Base-by-base conservation (phyloP, 2,888 invertebrate species). In the Sphinx pinastri region DNA sequence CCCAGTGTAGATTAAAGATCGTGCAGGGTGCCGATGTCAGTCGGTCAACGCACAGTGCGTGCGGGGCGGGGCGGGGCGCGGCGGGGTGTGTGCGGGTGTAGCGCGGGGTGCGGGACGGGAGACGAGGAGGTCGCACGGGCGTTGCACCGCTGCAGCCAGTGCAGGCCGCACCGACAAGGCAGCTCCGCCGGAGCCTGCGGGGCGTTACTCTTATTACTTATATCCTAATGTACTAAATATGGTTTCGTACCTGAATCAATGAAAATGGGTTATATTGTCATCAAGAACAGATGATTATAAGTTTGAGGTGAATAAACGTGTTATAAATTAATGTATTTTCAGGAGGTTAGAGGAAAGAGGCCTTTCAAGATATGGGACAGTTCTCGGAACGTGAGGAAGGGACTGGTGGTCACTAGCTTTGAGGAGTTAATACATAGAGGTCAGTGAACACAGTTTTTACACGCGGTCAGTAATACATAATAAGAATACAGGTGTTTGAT, bases 351-450 rank as follows among this genome's bases (percentile, higher is more conserved):
- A 95, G 97, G 97, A 96, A 98, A 98, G 96, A 97, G 98, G 96
- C 98, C 98, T 96, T 97, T 98, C 95, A 98, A 98, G 96, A 97
- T 98, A 97, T 98, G 98, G 98, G 98, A 98, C 96, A 97, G 98
- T 95, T 97, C 97, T 95, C 96, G 98, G 95, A 98, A 96, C 95
- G 97, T 98, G 92, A 96, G 98, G 94, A 98, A 98, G 95, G 98
- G 98, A 91, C 95, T 98, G 95, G 98, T 98, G 89, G 98, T 98
- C 93, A 97, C 97, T 92, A 97, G 97, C 91, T 97, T 98, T 90
- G 98, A 98, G 94, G 98, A 98, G 95, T 95, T 97, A 87, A 95
- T 97, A 93, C 96, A 96, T 83, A 95, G 96, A 95, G 97, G 97
- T 96, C 81, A 93, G 95, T 87, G 12, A 1, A 4, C 45, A 38